phyloP scores from a whole-genome alignment of 64 coral and sea anemone genomes.

The Dendronephthya gigantea region DNA sequence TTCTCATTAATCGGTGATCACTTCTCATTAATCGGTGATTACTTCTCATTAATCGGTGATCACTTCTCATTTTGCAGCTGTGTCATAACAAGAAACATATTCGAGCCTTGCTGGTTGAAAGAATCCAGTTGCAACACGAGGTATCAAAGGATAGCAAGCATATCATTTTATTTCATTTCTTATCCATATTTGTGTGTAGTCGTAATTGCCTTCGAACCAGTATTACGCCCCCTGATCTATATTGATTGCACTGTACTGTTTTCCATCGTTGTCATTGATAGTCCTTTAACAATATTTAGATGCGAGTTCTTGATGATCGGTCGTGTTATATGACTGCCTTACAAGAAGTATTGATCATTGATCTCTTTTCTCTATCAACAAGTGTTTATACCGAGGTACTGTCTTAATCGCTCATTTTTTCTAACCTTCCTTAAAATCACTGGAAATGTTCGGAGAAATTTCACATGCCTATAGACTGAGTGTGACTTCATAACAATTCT shows the following conservation, averaged over 20 bases:
- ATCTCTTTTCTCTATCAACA: slow-evolving; percentile 73
- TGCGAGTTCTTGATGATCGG: slow-evolving; percentile 70
- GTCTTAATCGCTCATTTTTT: background rate
- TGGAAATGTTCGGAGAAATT: no score
- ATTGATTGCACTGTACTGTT: no score
- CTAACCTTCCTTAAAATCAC: no score
- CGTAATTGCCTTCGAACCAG: no score
- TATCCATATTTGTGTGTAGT: background rate
- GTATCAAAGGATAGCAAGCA: slow-evolving; percentile 30
- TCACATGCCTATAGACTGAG: no score
- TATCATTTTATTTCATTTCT: background rate
- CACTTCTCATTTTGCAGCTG: background rate
- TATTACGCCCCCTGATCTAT: no score
- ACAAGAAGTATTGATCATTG: slow-evolving; percentile 74
- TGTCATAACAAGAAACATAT: slow-evolving; percentile 91
- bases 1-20: background rate
- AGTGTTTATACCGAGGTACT: slow-evolving; percentile 93
- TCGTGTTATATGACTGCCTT: slow-evolving; percentile 68
- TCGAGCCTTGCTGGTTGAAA: slow-evolving; percentile 77
- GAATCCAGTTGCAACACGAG: slow-evolving; percentile 93
- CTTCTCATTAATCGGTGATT: background rate
- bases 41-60: background rate
- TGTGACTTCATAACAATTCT: no score
- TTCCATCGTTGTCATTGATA: background rate
- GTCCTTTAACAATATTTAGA: slow-evolving; percentile 31